Conservation (phyloP, 2,797 vertebrate species). For the Luscinia megarhynchos region DNA sequence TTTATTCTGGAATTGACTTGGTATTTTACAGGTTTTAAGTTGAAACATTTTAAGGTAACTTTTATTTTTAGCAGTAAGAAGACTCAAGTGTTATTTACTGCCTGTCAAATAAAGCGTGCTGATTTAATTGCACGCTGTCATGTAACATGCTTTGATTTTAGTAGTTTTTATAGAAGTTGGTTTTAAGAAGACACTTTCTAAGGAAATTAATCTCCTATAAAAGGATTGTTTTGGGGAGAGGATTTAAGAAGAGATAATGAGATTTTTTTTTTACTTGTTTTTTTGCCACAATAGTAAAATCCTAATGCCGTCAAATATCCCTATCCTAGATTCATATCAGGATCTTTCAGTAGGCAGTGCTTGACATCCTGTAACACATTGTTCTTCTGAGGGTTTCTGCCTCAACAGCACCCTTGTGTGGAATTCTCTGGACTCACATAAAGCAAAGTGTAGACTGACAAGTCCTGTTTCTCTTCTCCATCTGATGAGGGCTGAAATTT, state of each 20-base stretch:
- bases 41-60: background rate
- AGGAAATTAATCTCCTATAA: background rate
- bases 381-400: background rate
- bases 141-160: background rate
- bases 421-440: background rate
- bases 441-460: background rate
- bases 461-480: background rate
- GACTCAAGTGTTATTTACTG: background rate
- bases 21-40: background rate
- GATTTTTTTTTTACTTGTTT: background rate
- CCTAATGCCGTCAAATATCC: background rate
- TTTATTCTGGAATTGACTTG: background rate
- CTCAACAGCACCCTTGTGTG: background rate
- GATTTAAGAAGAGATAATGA: background rate
- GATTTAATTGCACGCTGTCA: background rate
- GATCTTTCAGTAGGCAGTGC: background rate
- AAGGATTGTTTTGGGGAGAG: background rate
- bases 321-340: background rate
- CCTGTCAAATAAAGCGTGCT: background rate
- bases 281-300: background rate
- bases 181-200: background rate
- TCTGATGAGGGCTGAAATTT: background rate
- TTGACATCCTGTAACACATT: background rate
- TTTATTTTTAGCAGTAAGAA: background rate
- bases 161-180: background rate